phyloP scores from a whole-genome alignment of 1,140 invertebrate genomes.

The Acyrthosiphon pisum region DNA sequence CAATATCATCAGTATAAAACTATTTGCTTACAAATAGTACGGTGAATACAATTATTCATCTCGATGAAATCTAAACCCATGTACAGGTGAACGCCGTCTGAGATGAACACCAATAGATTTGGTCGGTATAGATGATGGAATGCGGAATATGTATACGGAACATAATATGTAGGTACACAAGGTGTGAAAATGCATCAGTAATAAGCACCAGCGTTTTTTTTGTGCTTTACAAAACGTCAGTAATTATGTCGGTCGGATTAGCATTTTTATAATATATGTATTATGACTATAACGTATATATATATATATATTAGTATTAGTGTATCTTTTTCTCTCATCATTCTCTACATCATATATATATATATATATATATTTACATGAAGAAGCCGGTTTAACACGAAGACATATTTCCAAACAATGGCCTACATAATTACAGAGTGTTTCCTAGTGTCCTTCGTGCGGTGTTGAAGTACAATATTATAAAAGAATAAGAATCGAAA shows the following conservation, averaged over 20 bases:
- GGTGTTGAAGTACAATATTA: constrained; percentile 14
- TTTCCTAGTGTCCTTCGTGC: constrained; percentile 27
- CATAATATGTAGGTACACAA: neutral
- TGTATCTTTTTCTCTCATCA: constrained; percentile 28
- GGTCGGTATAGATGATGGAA: neutral
- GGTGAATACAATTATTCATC: neutral
- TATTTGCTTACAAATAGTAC: neutral
- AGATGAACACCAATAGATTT: neutral
- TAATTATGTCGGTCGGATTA: constrained; percentile 52
- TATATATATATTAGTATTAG: neutral
- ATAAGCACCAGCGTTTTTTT: constrained; percentile 20
- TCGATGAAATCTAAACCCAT: neutral
- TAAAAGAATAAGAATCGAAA: constrained; percentile 10
- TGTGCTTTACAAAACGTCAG: constrained; percentile 38
- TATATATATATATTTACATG: neutral
- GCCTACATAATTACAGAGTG: constrained; percentile 48
- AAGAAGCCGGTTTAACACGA: neutral
- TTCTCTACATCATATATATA: neutral
- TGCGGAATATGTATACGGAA: constrained; percentile 20
- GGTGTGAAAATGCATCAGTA: constrained; percentile 48
- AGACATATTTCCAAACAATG: constrained; percentile 53
- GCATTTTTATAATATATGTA: constrained; percentile 41
- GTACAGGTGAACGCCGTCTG: neutral
- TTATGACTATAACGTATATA: neutral
- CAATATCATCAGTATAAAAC: neutral